phyloP scores from a whole-genome alignment of 2,888 invertebrate genomes.

The Aplocera efformata region DNA sequence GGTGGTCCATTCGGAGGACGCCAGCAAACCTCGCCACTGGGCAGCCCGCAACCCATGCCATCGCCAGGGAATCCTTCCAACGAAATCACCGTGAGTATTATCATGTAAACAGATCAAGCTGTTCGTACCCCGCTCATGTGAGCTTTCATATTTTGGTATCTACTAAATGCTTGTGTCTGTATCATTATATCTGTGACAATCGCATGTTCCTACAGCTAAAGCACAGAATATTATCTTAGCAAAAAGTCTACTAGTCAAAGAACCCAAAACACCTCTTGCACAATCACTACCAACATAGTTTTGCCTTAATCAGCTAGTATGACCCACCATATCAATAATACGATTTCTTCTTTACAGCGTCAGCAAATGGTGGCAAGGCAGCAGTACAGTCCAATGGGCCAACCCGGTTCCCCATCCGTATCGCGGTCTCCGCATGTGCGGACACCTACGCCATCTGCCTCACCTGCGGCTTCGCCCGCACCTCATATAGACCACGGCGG shows the following conservation, averaged over 20 bases:
- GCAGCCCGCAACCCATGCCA: conserved; percentile 74
- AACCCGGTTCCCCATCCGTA: conserved; percentile 80
- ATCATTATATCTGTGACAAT: too few relatives aligned
- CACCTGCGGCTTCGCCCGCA: conserved; percentile 67
- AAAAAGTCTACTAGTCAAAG: too few relatives aligned
- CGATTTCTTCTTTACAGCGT: conserved; percentile 50
- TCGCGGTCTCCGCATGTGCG: conserved; percentile 78
- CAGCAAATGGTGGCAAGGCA: conserved; percentile 74
- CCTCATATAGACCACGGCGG: conserved; percentile 51
- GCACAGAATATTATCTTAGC: too few relatives aligned
- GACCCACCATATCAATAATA: too few relatives aligned
- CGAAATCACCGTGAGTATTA: conserved; percentile 68
- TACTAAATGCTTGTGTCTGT: too few relatives aligned
- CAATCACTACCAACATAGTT: too few relatives aligned
- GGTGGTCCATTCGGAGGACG: conserved; percentile 66
- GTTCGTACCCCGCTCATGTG: not conserved
- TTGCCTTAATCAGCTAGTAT: too few relatives aligned
- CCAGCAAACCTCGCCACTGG: conserved; percentile 72
- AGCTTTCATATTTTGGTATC: too few relatives aligned
- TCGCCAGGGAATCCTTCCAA: conserved; percentile 70
- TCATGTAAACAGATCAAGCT: not conserved
- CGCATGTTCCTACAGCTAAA: too few relatives aligned
- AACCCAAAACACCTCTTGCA: too few relatives aligned
- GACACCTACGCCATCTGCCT: conserved; percentile 63
- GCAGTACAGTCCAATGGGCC: conserved; percentile 76